Conservation (phyloP, 2,113 vertebrate genomes). For the Colistium nudipinnis region DNA sequence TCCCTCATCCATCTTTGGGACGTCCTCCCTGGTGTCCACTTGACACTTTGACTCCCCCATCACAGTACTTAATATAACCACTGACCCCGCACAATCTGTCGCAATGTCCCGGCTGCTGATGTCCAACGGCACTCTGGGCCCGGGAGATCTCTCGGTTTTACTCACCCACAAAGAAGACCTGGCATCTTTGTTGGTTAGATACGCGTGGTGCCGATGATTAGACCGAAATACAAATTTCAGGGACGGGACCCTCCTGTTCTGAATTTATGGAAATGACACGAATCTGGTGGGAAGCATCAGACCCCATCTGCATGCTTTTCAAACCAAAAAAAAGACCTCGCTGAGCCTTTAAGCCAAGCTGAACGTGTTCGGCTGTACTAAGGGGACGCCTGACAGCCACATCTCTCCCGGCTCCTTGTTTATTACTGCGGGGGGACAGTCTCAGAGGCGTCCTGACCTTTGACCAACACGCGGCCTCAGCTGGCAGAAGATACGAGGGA, state of each 20-base stretch:
- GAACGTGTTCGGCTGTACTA: neutral
- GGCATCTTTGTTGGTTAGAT: too few relatives aligned
- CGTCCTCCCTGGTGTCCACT: neutral
- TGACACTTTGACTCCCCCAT: neutral
- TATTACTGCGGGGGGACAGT: conserved; percentile 16
- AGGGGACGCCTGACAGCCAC: conserved; percentile 3
- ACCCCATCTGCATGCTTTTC: too few relatives aligned
- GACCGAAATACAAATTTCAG: neutral
- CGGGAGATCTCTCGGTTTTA: neutral
- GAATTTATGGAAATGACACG: too few relatives aligned
- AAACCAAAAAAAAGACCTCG: too few relatives aligned
- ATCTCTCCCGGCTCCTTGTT: conserved; percentile 10
- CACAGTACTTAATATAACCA: neutral
- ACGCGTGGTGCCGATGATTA: too few relatives aligned
- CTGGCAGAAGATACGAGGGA: conserved; percentile 22
- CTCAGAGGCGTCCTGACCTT: conserved; percentile 28
- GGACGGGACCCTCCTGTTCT: neutral
- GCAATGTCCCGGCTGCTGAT: neutral
- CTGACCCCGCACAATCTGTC: neutral
- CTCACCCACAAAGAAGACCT: neutral
- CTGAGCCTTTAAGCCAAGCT: neutral
- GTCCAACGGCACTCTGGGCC: neutral
- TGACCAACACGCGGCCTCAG: conserved; percentile 20
- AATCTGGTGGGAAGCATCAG: too few relatives aligned
- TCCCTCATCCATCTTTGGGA: conserved; percentile 6